phyloP scores from a whole-genome alignment of 2,888 invertebrate genomes.

The Epirrhoe tristata region DNA sequence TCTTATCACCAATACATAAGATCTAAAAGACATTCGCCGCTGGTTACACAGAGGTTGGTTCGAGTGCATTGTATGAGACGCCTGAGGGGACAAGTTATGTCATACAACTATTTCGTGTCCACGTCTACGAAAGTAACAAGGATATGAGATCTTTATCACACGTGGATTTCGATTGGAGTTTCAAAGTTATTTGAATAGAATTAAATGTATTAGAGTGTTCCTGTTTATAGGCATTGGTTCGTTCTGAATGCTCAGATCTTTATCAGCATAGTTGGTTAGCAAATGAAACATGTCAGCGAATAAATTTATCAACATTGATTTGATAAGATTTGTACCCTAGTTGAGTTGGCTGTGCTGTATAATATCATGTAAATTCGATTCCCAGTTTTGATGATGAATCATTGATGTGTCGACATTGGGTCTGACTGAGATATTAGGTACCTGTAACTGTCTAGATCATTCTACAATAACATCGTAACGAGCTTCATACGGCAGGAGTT shows the following conservation, averaged over 20 bases:
- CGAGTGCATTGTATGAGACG: conserved; percentile 66
- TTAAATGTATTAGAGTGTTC: conserved; percentile 37
- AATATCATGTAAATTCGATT: conserved; percentile 52
- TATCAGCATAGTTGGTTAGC: conserved; percentile 56
- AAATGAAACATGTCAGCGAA: conserved; percentile 63
- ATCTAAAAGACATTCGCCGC: conserved; percentile 3
- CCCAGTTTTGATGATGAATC: conserved; percentile 57
- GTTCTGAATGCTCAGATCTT: conserved; percentile 51
- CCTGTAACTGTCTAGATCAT: not conserved
- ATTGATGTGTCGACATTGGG: conserved; percentile 50
- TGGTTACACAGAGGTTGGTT: conserved; percentile 47
- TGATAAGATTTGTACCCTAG: conserved; percentile 61
- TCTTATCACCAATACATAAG: conserved; percentile 31
- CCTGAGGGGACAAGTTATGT: conserved; percentile 77
- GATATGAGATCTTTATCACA: conserved; percentile 78
- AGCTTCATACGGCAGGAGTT: conserved; percentile 16
- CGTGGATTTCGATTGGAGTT: conserved; percentile 69
- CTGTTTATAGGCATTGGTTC: conserved; percentile 31
- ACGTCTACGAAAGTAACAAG: conserved; percentile 78
- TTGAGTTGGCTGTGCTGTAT: conserved; percentile 49
- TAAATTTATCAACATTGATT: conserved; percentile 60
- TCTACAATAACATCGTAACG: conserved; percentile 23
- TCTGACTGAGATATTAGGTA: conserved; percentile 37
- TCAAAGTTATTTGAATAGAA: conserved; percentile 51
- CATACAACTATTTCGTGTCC: conserved; percentile 75